Base-by-base conservation (phyloP, 1,140 invertebrate species). In the Drosophila santomea region DNA sequence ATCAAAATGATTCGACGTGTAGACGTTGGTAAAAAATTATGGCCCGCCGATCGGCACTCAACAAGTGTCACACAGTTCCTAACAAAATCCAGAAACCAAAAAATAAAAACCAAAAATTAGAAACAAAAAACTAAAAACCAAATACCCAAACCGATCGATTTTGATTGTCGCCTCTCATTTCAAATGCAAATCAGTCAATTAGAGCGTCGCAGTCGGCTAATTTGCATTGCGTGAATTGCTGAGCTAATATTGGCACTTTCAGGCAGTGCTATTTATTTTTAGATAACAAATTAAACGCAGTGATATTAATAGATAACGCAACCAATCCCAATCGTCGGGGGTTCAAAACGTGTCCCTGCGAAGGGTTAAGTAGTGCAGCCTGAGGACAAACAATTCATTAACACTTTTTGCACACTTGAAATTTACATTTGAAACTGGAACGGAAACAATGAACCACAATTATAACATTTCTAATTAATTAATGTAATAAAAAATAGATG, bases 1-100 rank as follows among this genome's bases (percentile, higher is more conserved):
- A 76, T 86, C 82, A 59, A 81, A 81, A 79, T 88, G 47, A 69
- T 61, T 68, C 52, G 55, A 89, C 58, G 74, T 88, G 68, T 89
- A 88, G 85, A 88, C 83, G 66, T 64, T 62, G 63, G 84, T 72
- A 88, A 88, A 88, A 88, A 67, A 75, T 76, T 76, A 76, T 76
- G 73, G 32, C 72, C 72, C 56, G 14, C 32, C 45, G 69, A 39
- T 17, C 25, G 38, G 63, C 35, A 4, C 36, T 74, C 64, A 35
- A 60, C 35, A 41, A 48, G 39, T 75, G 47, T 17, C 23, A 35
- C 38, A 28, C 14, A 60, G 47, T 66, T 71, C 60, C 80, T 67
- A 73, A 59, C 80, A 32, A 32, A 32, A 32, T 7, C 32, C 20
- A 20, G 20, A 20, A 20, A 20, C 20, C 1, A 20, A 1, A 20